These are phyloP conservation scores for Arnoldichthys spilopterus DNA, from an alignment of 2,797 vertebrate species.

Conservation along the genomic window DNA sequence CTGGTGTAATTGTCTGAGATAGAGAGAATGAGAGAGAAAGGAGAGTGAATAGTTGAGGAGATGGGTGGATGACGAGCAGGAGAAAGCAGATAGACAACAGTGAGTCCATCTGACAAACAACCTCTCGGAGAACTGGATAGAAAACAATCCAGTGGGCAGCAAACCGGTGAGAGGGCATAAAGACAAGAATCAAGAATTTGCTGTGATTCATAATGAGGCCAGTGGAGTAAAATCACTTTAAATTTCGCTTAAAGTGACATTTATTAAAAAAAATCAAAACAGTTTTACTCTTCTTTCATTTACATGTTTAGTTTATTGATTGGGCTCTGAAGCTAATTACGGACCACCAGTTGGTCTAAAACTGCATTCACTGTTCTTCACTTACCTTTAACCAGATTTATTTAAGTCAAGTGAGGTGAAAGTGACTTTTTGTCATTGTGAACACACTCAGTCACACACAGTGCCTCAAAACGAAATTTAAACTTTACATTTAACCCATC, in stretches of 20 bases:
- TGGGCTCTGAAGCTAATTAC: too few relatives aligned
- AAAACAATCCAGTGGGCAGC: constrained; percentile 26
- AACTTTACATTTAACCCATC: too few relatives aligned
- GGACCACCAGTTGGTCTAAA: too few relatives aligned
- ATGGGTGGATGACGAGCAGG: constrained; percentile 46
- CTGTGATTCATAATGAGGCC: neutral
- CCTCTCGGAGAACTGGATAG: constrained; percentile 36
- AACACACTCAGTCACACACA: too few relatives aligned
- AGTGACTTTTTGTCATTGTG: too few relatives aligned
- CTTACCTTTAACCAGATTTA: too few relatives aligned
- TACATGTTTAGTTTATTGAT: too few relatives aligned
- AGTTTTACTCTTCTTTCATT: too few relatives aligned
- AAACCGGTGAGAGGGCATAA: constrained; percentile 5
- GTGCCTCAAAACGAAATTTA: too few relatives aligned
- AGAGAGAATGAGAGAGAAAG: constrained; percentile 24
- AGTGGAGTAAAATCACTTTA: neutral
- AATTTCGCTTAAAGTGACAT: neutral
- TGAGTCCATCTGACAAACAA: constrained; percentile 46
- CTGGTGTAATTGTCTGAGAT: constrained; percentile 59
- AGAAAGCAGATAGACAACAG: constrained; percentile 38
- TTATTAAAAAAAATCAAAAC: too few relatives aligned
- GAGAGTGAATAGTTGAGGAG: constrained; percentile 30
- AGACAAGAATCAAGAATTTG: constrained; percentile 3
- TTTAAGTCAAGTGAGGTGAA: too few relatives aligned
- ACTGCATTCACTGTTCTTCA: too few relatives aligned